These are phyloP conservation scores for Idaea straminata DNA, from an alignment of 2,888 invertebrate genomes.

Conservation along the genomic window DNA sequence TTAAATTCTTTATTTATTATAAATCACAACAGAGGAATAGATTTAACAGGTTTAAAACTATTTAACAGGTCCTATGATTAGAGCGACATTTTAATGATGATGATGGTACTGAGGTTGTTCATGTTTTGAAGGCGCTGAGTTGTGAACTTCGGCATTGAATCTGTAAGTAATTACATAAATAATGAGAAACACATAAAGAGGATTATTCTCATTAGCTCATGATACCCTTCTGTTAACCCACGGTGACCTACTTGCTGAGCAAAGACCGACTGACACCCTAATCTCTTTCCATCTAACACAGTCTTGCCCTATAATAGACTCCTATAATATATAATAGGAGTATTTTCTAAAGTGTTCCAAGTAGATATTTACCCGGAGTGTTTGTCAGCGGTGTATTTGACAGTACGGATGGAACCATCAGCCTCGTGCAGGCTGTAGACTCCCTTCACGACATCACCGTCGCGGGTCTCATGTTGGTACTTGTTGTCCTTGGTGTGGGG, in stretches of 20 bases:
- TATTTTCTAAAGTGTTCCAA: not conserved
- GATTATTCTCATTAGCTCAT: not conserved
- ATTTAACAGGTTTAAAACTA: not conserved
- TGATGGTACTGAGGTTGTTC: constrained; percentile 36
- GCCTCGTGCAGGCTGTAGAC: constrained; percentile 34
- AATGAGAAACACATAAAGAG: not conserved
- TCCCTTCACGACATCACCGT: constrained; percentile 79
- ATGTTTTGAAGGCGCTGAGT: constrained; percentile 56
- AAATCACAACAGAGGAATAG: not conserved
- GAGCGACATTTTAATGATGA: constrained; percentile 29
- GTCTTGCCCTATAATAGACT: no score
- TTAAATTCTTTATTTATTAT: no score
- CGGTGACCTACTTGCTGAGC: not conserved
- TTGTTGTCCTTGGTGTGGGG: constrained; percentile 75
- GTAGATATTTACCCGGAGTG: constrained; percentile 18
- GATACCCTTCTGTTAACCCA: no score
- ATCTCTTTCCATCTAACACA: no score
- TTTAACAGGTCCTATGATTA: not conserved
- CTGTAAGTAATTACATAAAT: constrained; percentile 38
- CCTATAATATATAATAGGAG: not conserved
- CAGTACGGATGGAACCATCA: constrained; percentile 58
- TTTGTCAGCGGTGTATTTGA: constrained; percentile 28
- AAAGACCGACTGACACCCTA: no score
- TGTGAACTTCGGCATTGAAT: constrained; percentile 75
- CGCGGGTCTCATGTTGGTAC: constrained; percentile 68